Evolutionary conservation across 2,113 vertebrate species (phyloP), one percentile per base, ranked within the genome.

Genomic region (Platysteira castanea): DNA sequence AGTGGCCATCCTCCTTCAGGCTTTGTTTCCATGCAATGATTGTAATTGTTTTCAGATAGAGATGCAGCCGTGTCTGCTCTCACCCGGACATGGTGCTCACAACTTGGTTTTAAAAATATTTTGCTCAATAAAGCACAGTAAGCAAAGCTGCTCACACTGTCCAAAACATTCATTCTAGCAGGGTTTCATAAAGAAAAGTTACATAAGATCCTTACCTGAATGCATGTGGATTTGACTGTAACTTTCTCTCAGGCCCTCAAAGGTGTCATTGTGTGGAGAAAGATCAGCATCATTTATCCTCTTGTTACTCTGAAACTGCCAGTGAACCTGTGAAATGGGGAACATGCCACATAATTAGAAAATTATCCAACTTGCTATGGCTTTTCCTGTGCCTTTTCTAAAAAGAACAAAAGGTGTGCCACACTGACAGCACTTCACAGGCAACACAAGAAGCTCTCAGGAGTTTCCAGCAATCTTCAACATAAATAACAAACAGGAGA

Each of bases 401-500:
- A 97, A 97, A 96, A 94, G 77, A 97, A 94, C 95, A 97, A 97
- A 96, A 97, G 4, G 4, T 77, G 31, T 98, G 96, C 84, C 96
- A 85, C 91, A 85, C 92, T 94, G 93, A 96, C 90, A 94, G 89
- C 93, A 57, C 33, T 85, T 95, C 53, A 84, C 84, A 93, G 97
- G 89, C 96, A 77, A 86, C 60, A 74, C 79, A 78, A 65, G 84
- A 73, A 96, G 84, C 82, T 93, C 63, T 92, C 83, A 57, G 91
- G 93, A 95, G 68, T 93, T 97, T 97, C 97, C 96, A 97, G 92
- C 96, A 97, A 92, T 97, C 85, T 96, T 97, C 97, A 98, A 98
- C 97, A 64, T 65, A 90, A 91, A 80, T 98, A 98, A 98, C 97
- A 98, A 98, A 96, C 91, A 97, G 82, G 94, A 97, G 89, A 92